Base-by-base conservation (phyloP, 2,888 invertebrate species). In the Chymomyza procnemis region DNA sequence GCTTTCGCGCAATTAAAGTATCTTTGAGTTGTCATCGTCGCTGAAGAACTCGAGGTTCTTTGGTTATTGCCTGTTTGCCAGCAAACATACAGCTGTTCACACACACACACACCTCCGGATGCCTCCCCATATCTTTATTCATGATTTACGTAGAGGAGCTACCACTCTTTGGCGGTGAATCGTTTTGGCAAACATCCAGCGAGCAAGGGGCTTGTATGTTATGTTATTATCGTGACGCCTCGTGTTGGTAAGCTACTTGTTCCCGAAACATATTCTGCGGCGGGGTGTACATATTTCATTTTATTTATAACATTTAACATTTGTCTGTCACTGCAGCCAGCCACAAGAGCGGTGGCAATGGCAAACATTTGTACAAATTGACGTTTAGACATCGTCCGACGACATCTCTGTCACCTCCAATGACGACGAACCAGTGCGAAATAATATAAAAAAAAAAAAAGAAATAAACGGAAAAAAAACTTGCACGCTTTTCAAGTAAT, bases 351-450 rank as follows among this genome's bases (percentile, higher is more conserved):
- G 63, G 84, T 67, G 61, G 74, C 86, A 84, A 69, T 73, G 66
- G 70, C 67, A 59, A 67, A 72, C 75, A 73, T 76, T 84, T 73
- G 71, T 71, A 85, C 80, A 85, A 80, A 82, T 82, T 73, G 80
- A 82, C 80, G 75, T 80, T 75, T 79, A 69, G 61, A 72, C 73
- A 69, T 69, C 79, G 61, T 48, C 54, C 63, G 34, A 2, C 34
- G 34, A 41, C 34, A 2, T 41, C 16, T 50, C 67, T 79, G 81
- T 75, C 85, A 85, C 79, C 73, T 73, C 63, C 61, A 69, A 67
- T 74, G 67, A 41, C 34, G 34, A 41, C 34, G 34, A 41, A 41
- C 34, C 26, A 26, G 26, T 26, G 26, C 26, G 8, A 61, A 61
- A 30, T 74, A n/a, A n/a, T n/a, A n/a, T n/a, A n/a, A n/a, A n/a